Base-by-base conservation (phyloP, 2,113 vertebrate genomes). In the Eonycteris spelaea region DNA sequence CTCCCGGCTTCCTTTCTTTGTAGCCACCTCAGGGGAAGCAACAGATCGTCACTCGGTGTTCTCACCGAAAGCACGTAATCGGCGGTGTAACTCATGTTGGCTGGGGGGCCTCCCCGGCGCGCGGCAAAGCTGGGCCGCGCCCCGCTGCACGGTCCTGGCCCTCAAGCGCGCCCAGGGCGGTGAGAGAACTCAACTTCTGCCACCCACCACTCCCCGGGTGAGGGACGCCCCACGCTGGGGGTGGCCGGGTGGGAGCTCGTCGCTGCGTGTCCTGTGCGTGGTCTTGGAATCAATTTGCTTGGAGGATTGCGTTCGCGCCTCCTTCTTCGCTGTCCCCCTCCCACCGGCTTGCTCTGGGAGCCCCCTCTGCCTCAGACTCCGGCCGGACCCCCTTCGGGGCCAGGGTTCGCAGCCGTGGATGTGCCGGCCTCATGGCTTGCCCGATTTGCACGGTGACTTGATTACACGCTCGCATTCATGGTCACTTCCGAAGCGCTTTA, bases 21-120 rank as follows among this genome's bases (percentile, higher is more conserved):
- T 98, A 98, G 98, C 98, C 98, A 97, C 98, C 98, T 98, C 98
- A 98, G 95, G 98, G 98, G 98, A 98, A 99, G 99, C 98, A 98
- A 98, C 98, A 99, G 98, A 98, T 98, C 98, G 98, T 97, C 98
- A 98, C 98, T 97, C 97, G 98, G 97, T 97, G 95, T 94, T 98
- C 97, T 97, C 97, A 96, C 95, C 98, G 93, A 97, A 98, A 97
- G 97, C 97, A 97, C 97, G 97, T 96, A 98, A 98, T 98, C 97
- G 97, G 92, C 97, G 97, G 97, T 97, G 97, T 95, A 98, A 98
- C 97, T 98, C 97, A 96, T 96, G 96, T 97, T 96, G 91, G 97
- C 96, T 97, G 93, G 96, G 96, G 96, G 93, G 97, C 95, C 94
- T 96, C 86, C 86, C 89, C 88, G 89, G 85, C 86, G 75, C 95